Base-by-base conservation (phyloP, 2,113 vertebrate species). In the Suncus etruscus region DNA sequence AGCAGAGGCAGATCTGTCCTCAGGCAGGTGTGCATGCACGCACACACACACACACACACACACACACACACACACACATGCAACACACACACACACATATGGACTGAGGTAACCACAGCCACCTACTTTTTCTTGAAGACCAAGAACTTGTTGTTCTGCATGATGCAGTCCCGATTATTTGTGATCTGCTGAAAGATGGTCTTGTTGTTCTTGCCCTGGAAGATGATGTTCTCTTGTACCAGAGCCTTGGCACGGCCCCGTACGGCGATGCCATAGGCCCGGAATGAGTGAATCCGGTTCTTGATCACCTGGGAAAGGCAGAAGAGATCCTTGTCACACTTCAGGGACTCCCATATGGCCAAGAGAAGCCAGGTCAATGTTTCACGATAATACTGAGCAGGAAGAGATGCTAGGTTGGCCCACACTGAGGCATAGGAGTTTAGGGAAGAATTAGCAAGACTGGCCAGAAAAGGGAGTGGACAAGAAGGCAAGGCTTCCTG, bases 191-290 rank as follows among this genome's bases (percentile, higher is more conserved):
- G 97, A 51, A 99, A 97, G 86, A 98, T 97, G 29, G 96, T 96
- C 95, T 98, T 99, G 73, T 97, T 97, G 32, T 97, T 95, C 89
- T 97, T 98, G n/a, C 98, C 98, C 96, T 99, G 98, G 96, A 98
- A 99, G 96, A 99, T 97, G 72, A 98, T 94, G 91, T 99, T 99
- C 95, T 99, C 98, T 87, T 98, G 98, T 54, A 99, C 97, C n/a
- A 98, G 88, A 51, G 98, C 98, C 96, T 98, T 98, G 51, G 98
- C 98, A 29, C 97, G 97, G 84, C 98, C 98, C 32, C 98, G 97
- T 29, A 99, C 96, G 1, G 98, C 98, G 27, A 99, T 98, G 65
- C 98, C 98, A 24, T 97, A 98, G 89, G 97, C 98, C 61, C 95
- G 97, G 84, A 98, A 97, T 9, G 98, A 98, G 69, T 99, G 98